phyloP scores from a whole-genome alignment of 2,888 invertebrate genomes.

The Leptinotarsa tumamoca region DNA sequence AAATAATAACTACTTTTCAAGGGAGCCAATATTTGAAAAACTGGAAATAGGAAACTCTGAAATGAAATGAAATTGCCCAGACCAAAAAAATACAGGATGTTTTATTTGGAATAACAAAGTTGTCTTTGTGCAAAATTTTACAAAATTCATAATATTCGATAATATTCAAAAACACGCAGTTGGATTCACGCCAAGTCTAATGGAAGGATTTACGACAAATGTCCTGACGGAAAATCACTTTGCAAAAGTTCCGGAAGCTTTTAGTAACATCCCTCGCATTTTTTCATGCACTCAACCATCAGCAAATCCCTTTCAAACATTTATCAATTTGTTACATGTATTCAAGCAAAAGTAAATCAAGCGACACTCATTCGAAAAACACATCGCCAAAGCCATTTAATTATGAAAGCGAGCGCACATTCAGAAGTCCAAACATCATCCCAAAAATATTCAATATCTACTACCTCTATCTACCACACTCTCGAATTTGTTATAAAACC shows the following conservation, averaged over 20 bases:
- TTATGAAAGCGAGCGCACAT: not conserved
- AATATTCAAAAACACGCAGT: not conserved
- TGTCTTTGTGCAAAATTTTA: too few relatives aligned
- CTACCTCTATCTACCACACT: conserved; percentile 15
- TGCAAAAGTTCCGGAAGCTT: not conserved
- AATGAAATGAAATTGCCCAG: too few relatives aligned
- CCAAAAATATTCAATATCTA: not conserved
- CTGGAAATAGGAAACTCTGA: too few relatives aligned
- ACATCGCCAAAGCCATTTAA: not conserved
- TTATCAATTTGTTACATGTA: not conserved
- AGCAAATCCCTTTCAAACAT: not conserved
- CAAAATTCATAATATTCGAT: too few relatives aligned
- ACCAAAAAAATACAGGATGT: too few relatives aligned
- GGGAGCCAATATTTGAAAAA: too few relatives aligned
- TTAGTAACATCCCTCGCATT: not conserved
- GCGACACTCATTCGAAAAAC: not conserved
- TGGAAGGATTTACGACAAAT: not conserved
- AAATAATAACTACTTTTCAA: too few relatives aligned
- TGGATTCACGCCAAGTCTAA: conserved; percentile 4
- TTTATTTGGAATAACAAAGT: too few relatives aligned
- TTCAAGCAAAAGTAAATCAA: not conserved
- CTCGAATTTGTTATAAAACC: not conserved
- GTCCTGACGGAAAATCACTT: not conserved
- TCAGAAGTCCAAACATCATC: not conserved
- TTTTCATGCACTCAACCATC: not conserved